These are phyloP conservation scores for Suricata suricatta DNA, from an alignment of 2,113 vertebrate genomes.

Conservation along the genomic window DNA sequence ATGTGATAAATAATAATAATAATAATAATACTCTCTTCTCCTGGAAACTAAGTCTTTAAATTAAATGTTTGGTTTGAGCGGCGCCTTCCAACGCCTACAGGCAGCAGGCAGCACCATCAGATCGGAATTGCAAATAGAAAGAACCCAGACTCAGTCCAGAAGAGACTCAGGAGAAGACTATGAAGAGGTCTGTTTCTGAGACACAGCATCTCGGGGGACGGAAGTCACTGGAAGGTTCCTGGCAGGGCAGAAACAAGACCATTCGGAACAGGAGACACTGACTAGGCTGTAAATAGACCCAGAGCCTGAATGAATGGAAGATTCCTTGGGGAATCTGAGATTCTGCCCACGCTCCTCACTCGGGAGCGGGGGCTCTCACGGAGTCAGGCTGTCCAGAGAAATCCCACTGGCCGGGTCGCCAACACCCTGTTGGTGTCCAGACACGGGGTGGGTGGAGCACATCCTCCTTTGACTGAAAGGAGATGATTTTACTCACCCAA, in stretches of 20 bases:
- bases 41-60: background rate
- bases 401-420: rapidly evolving
- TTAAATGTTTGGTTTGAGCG: constrained; percentile 22
- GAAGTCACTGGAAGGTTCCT: background rate
- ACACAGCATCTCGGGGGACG: background rate
- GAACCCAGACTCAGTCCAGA: background rate
- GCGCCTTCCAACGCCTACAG: background rate
- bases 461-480: background rate
- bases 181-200: background rate
- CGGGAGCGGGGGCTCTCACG: background rate
- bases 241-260: background rate
- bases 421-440: too few relatives aligned
- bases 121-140: background rate
- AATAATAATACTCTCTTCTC: background rate
- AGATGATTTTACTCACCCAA: background rate
- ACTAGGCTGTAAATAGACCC: background rate
- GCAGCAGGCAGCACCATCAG: background rate
- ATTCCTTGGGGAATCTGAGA: background rate
- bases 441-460: too few relatives aligned
- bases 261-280: background rate
- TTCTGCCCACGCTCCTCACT: background rate
- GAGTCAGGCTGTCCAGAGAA: background rate
- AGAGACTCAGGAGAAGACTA: background rate
- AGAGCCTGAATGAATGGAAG: background rate
- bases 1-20: constrained; percentile 7